Evolutionary conservation across 2,113 vertebrate species (phyloP).

Genomic region (Microcebus lehilahytsara): DNA sequence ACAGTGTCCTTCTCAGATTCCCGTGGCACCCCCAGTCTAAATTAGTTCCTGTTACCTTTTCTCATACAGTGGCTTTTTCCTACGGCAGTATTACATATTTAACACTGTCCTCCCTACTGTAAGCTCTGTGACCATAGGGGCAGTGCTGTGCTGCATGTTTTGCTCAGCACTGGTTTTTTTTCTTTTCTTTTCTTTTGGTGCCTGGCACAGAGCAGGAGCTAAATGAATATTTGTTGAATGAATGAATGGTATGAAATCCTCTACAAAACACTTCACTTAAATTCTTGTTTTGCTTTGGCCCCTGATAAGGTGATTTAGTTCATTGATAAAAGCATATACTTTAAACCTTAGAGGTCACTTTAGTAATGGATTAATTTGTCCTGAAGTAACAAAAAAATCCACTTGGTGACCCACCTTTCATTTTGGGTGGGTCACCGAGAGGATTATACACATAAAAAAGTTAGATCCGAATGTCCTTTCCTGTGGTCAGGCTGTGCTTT

Average conservation of each 20-base stretch:
- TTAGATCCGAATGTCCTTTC: not conserved
- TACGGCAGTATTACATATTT: not conserved
- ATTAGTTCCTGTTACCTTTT: constrained; percentile 40
- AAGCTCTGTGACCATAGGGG: not conserved
- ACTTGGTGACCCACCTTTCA: not conserved
- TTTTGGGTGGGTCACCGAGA: not conserved
- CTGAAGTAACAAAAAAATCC: not conserved
- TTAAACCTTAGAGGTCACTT: not conserved
- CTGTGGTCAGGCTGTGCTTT: not conserved
- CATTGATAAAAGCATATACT: constrained; percentile 10
- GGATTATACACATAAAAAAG: not conserved
- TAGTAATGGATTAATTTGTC: constrained; percentile 27
- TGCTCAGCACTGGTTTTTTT: constrained; percentile 45
- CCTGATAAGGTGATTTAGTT: not conserved
- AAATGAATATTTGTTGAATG: constrained; percentile 30
- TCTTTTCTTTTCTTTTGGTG: not conserved
- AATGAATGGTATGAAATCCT: not conserved
- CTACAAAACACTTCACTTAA: not conserved
- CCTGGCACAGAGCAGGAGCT: not conserved
- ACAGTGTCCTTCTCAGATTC: not conserved
- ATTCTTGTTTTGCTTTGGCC: constrained; percentile 41
- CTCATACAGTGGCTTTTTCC: not conserved
- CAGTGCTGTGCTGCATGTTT: not conserved
- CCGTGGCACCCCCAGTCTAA: not conserved
- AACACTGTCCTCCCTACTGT: not conserved